These are phyloP conservation scores for Steatornis caripensis DNA, from an alignment of 2,113 vertebrate genomes.

Conservation along the genomic window DNA sequence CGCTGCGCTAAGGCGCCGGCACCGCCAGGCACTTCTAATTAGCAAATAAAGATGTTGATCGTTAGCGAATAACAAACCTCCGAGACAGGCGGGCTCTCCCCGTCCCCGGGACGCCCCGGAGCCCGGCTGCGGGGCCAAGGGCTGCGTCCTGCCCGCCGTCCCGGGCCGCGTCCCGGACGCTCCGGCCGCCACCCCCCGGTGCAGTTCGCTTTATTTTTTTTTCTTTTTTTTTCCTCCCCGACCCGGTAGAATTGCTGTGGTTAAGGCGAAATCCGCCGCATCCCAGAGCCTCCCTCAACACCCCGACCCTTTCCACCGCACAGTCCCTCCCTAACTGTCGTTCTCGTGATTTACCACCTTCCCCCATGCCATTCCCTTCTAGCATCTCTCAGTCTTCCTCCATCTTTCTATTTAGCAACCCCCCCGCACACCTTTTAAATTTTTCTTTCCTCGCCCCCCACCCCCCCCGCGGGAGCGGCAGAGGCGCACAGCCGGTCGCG, in stretches of 20 bases:
- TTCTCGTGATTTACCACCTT: neutral
- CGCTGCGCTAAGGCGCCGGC: neutral
- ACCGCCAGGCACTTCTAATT: neutral
- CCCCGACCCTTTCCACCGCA: neutral
- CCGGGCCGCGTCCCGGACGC: neutral
- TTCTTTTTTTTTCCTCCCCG: rapidly evolving
- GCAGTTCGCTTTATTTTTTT: no score
- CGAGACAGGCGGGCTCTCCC: neutral
- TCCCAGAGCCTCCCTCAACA: neutral
- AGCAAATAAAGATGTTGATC: neutral
- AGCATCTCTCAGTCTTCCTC: neutral
- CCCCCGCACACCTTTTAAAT: neutral
- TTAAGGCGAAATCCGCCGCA: neutral
- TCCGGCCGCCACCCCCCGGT: neutral
- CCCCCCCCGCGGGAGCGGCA: neutral
- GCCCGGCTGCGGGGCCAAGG: neutral
- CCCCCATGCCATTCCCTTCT: neutral
- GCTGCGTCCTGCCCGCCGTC: neutral
- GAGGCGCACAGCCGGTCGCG: neutral
- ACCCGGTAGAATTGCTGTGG: rapidly evolving
- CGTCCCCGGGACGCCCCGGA: neutral
- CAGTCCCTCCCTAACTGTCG: neutral
- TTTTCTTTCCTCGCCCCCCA: neutral
- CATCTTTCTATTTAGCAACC: neutral
- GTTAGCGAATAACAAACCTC: neutral